Percentiles rank a stretch among this genome's conserved stretches.
phyloP scores from a whole-genome alignment of 2,797 vertebrate species.

The Lagorchestes hirsutus region DNA sequence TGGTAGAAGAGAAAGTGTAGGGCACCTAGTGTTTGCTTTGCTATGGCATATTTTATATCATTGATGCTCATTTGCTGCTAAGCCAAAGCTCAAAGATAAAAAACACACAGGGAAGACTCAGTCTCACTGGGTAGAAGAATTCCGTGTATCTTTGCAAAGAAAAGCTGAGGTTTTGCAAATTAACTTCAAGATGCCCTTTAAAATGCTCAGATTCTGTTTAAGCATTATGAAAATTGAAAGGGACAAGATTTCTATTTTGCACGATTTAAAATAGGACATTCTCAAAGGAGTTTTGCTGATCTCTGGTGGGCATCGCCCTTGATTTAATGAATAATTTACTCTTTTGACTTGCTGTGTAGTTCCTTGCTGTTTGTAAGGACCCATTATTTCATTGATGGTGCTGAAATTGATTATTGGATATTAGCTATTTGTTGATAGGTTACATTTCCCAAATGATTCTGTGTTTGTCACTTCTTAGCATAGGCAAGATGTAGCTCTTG shows the following conservation, averaged over 20 bases:
- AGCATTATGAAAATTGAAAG: background rate
- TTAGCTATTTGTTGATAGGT: background rate
- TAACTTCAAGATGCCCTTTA: background rate
- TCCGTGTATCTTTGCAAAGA: slow-evolving; percentile 59
- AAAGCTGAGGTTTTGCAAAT: slow-evolving; percentile 19
- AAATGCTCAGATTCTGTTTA: accelerated
- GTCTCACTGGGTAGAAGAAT: slow-evolving; percentile 47
- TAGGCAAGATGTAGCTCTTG: background rate
- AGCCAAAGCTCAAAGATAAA: background rate
- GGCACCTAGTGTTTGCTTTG: background rate
- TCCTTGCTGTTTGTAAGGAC: background rate
- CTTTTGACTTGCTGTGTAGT: background rate
- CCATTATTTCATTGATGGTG: background rate
- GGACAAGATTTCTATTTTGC: background rate
- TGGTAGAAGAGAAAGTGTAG: background rate
- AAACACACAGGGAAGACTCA: slow-evolving; percentile 18
- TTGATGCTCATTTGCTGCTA: accelerated
- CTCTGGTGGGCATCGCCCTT: accelerated
- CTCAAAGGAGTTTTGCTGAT: background rate
- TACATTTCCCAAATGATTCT: background rate
- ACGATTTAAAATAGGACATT: background rate
- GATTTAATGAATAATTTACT: background rate
- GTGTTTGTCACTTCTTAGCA: background rate
- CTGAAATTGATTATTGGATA: background rate
- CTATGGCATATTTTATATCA: no score